phyloP scores from a whole-genome alignment of 1,140 invertebrate species.

The Sitophilus oryzae region DNA sequence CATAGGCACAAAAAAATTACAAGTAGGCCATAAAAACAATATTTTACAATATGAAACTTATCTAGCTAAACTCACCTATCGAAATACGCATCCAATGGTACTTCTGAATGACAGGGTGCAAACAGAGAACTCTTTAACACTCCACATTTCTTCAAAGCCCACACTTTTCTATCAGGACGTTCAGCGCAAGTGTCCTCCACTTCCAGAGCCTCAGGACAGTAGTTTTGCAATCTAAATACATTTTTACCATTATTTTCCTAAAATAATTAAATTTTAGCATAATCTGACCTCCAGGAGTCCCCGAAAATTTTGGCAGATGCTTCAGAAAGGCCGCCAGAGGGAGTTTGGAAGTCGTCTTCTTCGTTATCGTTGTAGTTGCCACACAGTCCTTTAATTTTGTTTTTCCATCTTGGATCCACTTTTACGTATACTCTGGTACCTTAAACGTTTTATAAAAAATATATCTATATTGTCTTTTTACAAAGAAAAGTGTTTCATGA shows the following conservation, averaged over 20 bases:
- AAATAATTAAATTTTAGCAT: not conserved
- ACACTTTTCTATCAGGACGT: constrained; percentile 68
- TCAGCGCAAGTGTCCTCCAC: constrained; percentile 63
- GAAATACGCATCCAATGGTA: constrained; percentile 54
- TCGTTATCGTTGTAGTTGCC: constrained; percentile 85
- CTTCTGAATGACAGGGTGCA: constrained; percentile 70
- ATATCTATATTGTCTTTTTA: not conserved
- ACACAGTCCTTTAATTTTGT: constrained; percentile 76
- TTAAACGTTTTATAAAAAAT: not conserved
- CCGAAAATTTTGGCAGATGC: constrained; percentile 69
- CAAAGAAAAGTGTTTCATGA: not conserved
- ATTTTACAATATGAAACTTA: not conserved
- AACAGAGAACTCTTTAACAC: constrained; percentile 69
- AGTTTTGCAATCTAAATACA: constrained; percentile 52
- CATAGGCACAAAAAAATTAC: no score
- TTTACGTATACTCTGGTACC: constrained; percentile 74
- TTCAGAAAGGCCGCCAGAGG: constrained; percentile 67
- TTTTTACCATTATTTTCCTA: not conserved
- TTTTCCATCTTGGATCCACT: constrained; percentile 67
- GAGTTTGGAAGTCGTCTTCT: constrained; percentile 77
- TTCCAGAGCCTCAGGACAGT: constrained; percentile 56
- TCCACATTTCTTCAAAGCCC: constrained; percentile 70
- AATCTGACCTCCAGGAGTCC: constrained; percentile 71
- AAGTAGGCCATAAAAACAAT: not conserved
- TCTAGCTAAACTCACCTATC: constrained; percentile 7